These are phyloP conservation scores for Acestrorhynchus altus DNA, from an alignment of 2,797 vertebrate species.

Conservation along the genomic window DNA sequence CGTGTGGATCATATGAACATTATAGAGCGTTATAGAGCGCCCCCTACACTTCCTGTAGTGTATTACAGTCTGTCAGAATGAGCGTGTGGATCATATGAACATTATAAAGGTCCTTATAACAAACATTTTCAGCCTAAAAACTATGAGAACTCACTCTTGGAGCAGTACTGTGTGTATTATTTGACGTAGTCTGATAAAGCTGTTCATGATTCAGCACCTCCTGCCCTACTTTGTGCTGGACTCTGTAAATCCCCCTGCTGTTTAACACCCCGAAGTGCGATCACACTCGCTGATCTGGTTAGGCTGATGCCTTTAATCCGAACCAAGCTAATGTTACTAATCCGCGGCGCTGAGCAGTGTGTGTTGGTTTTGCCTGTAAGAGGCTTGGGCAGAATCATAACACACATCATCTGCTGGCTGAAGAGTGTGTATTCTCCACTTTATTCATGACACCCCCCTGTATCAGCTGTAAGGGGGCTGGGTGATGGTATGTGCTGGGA, in stretches of 20 bases:
- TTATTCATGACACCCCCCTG: neutral
- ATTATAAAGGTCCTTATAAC: too few relatives aligned
- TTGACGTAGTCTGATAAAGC: neutral
- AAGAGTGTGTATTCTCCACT: neutral
- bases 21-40: too few relatives aligned
- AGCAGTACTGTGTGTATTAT: too few relatives aligned
- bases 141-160: too few relatives aligned
- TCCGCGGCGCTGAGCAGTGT: slow-evolving; percentile 21
- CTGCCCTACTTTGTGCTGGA: slow-evolving; percentile 20
- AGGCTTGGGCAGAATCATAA: slow-evolving; percentile 15
- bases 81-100: too few relatives aligned
- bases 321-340: slow-evolving; percentile 47
- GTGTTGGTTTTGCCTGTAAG: slow-evolving; percentile 13
- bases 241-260: neutral
- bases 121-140: too few relatives aligned
- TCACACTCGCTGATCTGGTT: slow-evolving; percentile 30
- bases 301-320: slow-evolving; percentile 26
- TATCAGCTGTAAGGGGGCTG: neutral
- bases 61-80: too few relatives aligned
- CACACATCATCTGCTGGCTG: slow-evolving; percentile 1
- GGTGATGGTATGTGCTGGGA: neutral
- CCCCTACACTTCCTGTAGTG: too few relatives aligned
- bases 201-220: slow-evolving; percentile 26
- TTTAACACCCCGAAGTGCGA: slow-evolving; percentile 6
- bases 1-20: too few relatives aligned